Evolutionary conservation across 23 tunicate genomes (phyloP), one percentile per base, ranked within the genome.

Genomic region (Ciona savignyi): DNA sequence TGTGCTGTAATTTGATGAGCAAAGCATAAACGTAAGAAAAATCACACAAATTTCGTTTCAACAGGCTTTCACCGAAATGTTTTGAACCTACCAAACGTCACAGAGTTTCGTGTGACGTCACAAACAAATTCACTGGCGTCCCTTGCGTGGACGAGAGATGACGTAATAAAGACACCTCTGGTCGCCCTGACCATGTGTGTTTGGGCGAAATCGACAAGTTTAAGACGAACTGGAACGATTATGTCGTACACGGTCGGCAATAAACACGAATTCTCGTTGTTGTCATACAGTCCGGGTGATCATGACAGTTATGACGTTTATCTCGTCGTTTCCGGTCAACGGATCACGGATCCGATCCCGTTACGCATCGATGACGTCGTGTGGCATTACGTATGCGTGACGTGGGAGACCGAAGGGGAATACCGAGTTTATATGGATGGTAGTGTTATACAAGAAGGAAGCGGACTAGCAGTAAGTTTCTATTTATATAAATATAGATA

Each of bases 371-470:
- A 78, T 78, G 83, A 78, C 83, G 83, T 33, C 24, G 32, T 27
- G 4, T 78, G 83, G 83, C 83, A 78, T 69, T 56, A 68, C 75
- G 68, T 78, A 4, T 68, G 74, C 30, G 61, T 69, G 51, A 68
- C 74, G 67, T 78, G 75, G 75, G 27, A 28, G 2, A 3, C 27
- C 23, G 1, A 30, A 34, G 83, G 83, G 0, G 2, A 3, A 27
- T 78, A 67, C 73, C 3, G 23, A 1, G 33, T 68, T 20, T 69
- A 28, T 48, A 28, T 78, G 75, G 83, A 78, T 27, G 25, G 48
- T 15, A 70, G 30, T 4, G 11, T 42, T 42, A 42, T 42, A 6
- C 11, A 42, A 15, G 56, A 42, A 42, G 15, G 9, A 15, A 42
- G 15, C 15, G 56, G 15, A 6, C 56, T 42, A 15, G 11, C 56